phyloP scores from a whole-genome alignment of 2,113 vertebrate species.

The Phodopus roborovskii region DNA sequence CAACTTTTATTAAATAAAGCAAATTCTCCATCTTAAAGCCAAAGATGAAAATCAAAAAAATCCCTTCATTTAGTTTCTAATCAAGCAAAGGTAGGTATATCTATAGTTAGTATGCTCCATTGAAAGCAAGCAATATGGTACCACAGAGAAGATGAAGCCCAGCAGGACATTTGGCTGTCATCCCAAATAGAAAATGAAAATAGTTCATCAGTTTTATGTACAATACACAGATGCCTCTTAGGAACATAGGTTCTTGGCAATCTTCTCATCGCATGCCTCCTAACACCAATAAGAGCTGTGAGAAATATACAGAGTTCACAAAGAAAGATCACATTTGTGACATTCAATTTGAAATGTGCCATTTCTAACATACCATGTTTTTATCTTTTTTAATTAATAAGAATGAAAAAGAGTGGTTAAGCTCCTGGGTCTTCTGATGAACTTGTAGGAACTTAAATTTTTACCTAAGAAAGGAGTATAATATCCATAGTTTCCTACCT shows the following conservation, averaged over 20 bases:
- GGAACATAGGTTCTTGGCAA: neutral
- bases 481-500: neutral
- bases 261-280: neutral
- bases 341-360: neutral
- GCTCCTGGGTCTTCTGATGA: neutral
- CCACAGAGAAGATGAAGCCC: neutral
- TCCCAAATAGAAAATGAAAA: constrained; percentile 59
- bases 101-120: neutral
- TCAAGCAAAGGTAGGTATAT: constrained; percentile 12
- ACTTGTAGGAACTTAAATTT: neutral
- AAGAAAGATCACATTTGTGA: neutral
- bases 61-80: neutral
- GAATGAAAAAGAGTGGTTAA: neutral
- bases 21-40: neutral
- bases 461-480: neutral
- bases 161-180: neutral
- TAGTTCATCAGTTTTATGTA: constrained; percentile 7
- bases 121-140: constrained; percentile 35
- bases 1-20: constrained; percentile 32
- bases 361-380: neutral
- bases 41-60: neutral
- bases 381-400: neutral
- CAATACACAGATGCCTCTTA: neutral
- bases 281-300: neutral
- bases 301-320: neutral